Evolutionary conservation across 2,113 vertebrate genomes (phyloP).

Genomic region (Zosterops hypoxanthus): DNA sequence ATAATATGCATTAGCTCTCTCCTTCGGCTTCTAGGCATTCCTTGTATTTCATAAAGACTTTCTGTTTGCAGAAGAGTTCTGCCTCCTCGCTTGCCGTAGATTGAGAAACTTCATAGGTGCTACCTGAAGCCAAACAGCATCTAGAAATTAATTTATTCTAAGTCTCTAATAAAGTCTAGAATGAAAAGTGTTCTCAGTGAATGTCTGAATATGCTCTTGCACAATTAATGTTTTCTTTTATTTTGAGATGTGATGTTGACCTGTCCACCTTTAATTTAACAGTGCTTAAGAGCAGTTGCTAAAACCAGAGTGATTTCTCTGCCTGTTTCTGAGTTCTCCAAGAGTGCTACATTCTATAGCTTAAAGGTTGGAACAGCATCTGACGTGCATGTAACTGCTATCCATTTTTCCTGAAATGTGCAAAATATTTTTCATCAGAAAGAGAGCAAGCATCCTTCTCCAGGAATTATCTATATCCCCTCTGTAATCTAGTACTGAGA

Average conservation of each 20-base stretch:
- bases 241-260: neutral
- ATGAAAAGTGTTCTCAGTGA: neutral
- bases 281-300: neutral
- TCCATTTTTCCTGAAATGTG: neutral
- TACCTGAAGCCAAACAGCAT: neutral
- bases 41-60: neutral
- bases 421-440: neutral
- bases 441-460: neutral
- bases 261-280: neutral
- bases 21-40: neutral
- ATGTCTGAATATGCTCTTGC: neutral
- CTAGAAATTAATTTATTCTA: neutral
- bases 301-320: neutral
- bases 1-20: neutral
- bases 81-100: rapidly evolving
- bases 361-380: neutral
- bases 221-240: neutral
- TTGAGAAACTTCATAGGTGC: neutral
- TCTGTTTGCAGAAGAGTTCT: neutral
- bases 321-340: neutral
- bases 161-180: neutral
- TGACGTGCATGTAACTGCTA: rapidly evolving
- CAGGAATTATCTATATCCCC: neutral
- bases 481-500: neutral
- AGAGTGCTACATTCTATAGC: neutral